These are phyloP conservation scores for Cotesia typhae DNA, from an alignment of 1,140 invertebrate species.

Conservation along the genomic window DNA sequence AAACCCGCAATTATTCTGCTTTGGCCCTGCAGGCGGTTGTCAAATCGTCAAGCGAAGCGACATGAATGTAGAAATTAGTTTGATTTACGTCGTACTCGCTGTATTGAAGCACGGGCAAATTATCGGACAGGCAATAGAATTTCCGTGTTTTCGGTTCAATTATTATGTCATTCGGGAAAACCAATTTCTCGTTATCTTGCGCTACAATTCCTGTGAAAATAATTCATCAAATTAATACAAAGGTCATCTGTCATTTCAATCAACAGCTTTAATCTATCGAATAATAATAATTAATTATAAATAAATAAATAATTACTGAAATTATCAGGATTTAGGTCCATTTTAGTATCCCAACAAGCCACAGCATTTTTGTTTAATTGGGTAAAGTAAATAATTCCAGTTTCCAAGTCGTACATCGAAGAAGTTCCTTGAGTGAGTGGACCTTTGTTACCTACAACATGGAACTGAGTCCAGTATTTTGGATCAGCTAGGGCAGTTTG, in stretches of 20 bases:
- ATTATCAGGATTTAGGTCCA: slow-evolving; percentile 62
- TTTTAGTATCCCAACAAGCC: slow-evolving; percentile 76
- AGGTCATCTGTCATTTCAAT: no score
- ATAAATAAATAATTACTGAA: slow-evolving; percentile 50
- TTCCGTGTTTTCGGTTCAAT: slow-evolving; percentile 54
- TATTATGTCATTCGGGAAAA: slow-evolving; percentile 61
- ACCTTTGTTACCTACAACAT: slow-evolving; percentile 71
- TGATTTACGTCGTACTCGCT: slow-evolving; percentile 67
- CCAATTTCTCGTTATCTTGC: slow-evolving; percentile 55
- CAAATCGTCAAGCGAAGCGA: slow-evolving; percentile 38
- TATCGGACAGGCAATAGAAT: slow-evolving; percentile 75
- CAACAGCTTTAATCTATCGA: no score
- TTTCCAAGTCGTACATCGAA: slow-evolving; percentile 69
- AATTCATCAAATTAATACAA: slow-evolving; percentile 9
- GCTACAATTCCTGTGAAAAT: slow-evolving; percentile 52
- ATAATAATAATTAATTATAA: not conserved
- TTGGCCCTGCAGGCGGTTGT: slow-evolving; percentile 32
- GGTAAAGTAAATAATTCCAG: slow-evolving; percentile 72
- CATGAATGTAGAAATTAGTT: slow-evolving; percentile 65
- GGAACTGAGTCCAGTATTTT: slow-evolving; percentile 52
- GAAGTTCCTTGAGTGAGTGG: slow-evolving; percentile 66
- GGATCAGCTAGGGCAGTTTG: slow-evolving; percentile 66
- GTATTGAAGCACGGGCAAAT: slow-evolving; percentile 72
- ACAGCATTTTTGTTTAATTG: slow-evolving; percentile 74
- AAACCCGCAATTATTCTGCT: not conserved